These are phyloP conservation scores for Danionella cerebrum DNA, from an alignment of 2,113 vertebrate genomes.

Conservation along the genomic window DNA sequence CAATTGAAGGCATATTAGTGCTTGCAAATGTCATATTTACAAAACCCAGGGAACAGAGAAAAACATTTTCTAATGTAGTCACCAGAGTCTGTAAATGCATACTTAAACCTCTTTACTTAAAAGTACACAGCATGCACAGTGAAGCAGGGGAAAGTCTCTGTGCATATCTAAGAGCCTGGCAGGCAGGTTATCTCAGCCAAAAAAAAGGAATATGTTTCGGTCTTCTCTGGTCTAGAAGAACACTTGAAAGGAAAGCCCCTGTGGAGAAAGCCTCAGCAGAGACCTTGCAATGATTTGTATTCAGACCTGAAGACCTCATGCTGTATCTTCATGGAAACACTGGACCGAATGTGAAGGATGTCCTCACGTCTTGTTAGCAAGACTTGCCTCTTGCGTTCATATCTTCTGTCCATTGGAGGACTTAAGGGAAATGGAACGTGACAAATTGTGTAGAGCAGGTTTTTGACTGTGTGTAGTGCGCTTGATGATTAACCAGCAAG, in stretches of 20 bases:
- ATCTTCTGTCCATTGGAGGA: conserved; percentile 9
- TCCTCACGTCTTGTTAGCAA: conserved; percentile 11
- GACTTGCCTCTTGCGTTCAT: conserved; percentile 24
- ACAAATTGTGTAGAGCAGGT: conserved; percentile 33
- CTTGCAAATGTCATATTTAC: conserved; percentile 10
- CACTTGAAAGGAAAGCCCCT: conserved; percentile 28
- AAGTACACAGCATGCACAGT: conserved; percentile 6
- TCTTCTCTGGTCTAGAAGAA: conserved; percentile 15
- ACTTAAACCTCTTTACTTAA: conserved; percentile 2
- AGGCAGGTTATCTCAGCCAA: conserved; percentile 18
- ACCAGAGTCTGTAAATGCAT: conserved; percentile 1
- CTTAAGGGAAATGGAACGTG: conserved; percentile 30
- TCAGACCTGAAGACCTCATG: conserved; percentile 28
- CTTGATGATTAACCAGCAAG: conserved; percentile 44
- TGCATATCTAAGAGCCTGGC: conserved; percentile 12
- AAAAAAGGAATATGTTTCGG: not conserved
- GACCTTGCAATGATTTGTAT: conserved; percentile 25
- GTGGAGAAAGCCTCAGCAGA: conserved; percentile 21
- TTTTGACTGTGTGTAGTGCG: conserved; percentile 33
- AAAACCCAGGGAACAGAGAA: conserved; percentile 1
- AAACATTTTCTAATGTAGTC: conserved; percentile 16
- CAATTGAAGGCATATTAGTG: not conserved
- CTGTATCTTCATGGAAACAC: conserved; percentile 28
- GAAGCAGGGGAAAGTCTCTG: conserved; percentile 3
- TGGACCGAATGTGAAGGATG: conserved; percentile 20